Conservation (phyloP, 1,140 invertebrate genomes). For the Sinonovacula constricta region DNA sequence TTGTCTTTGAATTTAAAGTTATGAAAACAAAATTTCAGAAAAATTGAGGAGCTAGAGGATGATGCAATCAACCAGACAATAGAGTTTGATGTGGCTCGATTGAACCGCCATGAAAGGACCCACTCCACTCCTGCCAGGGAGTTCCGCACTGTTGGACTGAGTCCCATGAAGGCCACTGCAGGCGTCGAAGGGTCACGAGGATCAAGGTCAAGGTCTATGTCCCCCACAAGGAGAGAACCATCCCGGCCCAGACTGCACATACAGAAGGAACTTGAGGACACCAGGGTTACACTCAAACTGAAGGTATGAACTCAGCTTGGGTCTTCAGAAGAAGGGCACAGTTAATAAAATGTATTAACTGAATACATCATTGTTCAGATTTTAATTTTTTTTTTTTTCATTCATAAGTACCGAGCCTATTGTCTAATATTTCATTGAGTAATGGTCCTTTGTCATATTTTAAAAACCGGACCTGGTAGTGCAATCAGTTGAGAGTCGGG, state of each 20-base stretch:
- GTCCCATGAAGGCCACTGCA: constrained; percentile 43
- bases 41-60: constrained; percentile 38
- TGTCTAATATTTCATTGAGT: too few relatives aligned
- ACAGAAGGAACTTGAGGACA: constrained; percentile 56
- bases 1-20: too few relatives aligned
- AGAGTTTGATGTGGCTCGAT: constrained; percentile 54
- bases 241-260: constrained; percentile 13
- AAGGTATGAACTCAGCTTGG: constrained; percentile 56
- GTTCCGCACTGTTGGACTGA: constrained; percentile 35
- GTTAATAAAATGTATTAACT: too few relatives aligned
- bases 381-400: too few relatives aligned
- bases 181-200: constrained; percentile 1
- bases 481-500: too few relatives aligned
- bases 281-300: constrained; percentile 56
- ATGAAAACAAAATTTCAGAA: constrained; percentile 16
- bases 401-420: too few relatives aligned
- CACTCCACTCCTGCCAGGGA: constrained; percentile 59
- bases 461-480: too few relatives aligned
- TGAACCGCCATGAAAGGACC: constrained; percentile 54
- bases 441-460: too few relatives aligned
- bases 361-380: too few relatives aligned
- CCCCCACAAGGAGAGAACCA: constrained; percentile 8
- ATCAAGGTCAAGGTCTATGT: constrained; percentile 45
- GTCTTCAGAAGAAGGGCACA: too few relatives aligned
- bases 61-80: constrained; percentile 53